A percentile compares a stretch with the other conserved stretches of the same genome.
These are phyloP conservation scores for Kryptopterus vitreolus DNA, from an alignment of 2,797 vertebrate species.

Conservation along the genomic window DNA sequence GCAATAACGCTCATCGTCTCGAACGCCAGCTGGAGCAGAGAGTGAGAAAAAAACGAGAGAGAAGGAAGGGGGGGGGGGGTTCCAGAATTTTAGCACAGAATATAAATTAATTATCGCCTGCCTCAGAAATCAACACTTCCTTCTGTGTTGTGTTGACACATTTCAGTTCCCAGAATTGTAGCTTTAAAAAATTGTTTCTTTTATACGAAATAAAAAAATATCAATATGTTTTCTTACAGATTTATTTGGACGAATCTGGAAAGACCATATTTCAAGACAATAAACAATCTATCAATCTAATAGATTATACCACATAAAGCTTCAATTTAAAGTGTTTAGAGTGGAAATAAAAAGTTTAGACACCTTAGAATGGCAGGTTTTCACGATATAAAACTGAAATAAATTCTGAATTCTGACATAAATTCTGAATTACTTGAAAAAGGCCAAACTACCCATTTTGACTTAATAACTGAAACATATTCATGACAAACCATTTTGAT, in stretches of 20 bases:
- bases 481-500: too few species aligned
- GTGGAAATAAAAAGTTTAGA: neutral
- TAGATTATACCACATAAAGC: neutral
- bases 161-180: conserved; percentile 9
- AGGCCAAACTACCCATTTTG: too few species aligned
- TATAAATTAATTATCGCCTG: conserved; percentile 19
- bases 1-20: conserved; percentile 95
- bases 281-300: neutral
- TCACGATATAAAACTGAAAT: neutral
- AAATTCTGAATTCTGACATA: too few species aligned
- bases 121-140: conserved; percentile 23
- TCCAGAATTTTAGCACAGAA: conserved; percentile 23
- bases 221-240: conserved; percentile 9
- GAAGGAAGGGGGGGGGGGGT: neutral
- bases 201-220: conserved; percentile 12
- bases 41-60: conserved; percentile 30
- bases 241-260: neutral
- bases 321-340: neutral
- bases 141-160: conserved; percentile 37
- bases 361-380: neutral
- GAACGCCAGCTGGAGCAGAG: conserved; percentile 86
- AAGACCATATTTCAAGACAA: neutral
- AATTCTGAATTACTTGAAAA: too few species aligned
- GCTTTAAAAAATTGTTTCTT: conserved; percentile 8
- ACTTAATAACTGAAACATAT: too few species aligned